Evolutionary conservation across 2,113 vertebrate species (phyloP).

Genomic region (Cygnus atratus): DNA sequence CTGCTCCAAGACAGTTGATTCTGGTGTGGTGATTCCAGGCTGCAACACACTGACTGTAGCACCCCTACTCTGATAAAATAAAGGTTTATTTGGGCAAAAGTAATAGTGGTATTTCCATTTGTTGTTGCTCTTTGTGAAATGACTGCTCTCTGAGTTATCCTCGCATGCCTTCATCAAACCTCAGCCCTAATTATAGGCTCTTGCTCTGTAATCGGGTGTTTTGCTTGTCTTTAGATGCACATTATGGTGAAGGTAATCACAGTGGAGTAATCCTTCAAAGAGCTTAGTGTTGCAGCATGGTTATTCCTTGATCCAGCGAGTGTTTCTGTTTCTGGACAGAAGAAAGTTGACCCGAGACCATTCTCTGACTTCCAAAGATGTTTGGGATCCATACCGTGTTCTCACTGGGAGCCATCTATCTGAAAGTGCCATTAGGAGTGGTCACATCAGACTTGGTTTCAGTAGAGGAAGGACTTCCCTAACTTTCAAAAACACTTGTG

Average conservation of each 20-base stretch:
- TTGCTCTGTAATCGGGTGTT: neutral
- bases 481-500: neutral
- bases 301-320: neutral
- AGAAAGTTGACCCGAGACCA: neutral
- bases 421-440: neutral
- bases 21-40: neutral
- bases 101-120: neutral
- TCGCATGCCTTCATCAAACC: neutral
- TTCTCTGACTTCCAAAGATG: neutral
- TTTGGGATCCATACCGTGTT: neutral
- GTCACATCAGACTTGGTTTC: neutral
- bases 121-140: neutral
- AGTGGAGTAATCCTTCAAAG: neutral
- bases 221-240: neutral
- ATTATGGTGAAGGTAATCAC: conserved; percentile 2
- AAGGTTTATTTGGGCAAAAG: neutral
- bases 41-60: neutral
- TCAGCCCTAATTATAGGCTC: neutral
- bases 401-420: neutral
- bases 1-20: neutral
- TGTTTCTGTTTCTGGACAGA: neutral
- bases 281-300: neutral
- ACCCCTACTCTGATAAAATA: neutral
- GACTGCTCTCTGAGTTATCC: neutral
- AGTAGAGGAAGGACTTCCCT: neutral